These are phyloP conservation scores for Zele albiditarsus DNA, from an alignment of 2,888 invertebrate genomes.

Conservation along the genomic window DNA sequence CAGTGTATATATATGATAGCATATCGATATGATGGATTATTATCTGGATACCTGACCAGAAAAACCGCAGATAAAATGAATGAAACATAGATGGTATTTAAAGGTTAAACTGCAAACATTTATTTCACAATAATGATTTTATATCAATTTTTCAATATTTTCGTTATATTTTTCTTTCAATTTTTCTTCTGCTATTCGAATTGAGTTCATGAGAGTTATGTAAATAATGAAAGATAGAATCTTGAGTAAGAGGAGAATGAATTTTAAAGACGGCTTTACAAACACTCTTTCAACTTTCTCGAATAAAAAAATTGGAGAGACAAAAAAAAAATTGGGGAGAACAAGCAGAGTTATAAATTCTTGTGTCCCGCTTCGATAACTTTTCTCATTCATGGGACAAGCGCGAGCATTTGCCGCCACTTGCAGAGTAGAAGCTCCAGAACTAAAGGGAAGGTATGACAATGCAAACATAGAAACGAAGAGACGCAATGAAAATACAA, in stretches of 20 bases:
- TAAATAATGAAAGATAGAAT: not conserved
- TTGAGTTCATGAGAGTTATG: not conserved
- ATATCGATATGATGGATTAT: not conserved
- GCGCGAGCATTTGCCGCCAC: not conserved
- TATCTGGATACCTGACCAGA: not conserved
- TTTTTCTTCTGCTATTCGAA: not conserved
- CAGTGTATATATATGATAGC: not conserved
- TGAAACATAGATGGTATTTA: not conserved
- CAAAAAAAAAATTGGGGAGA: not conserved
- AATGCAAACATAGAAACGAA: not conserved
- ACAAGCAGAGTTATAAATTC: not conserved
- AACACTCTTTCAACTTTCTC: not conserved
- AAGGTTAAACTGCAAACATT: not conserved
- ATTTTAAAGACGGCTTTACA: not conserved
- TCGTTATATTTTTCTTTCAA: not conserved
- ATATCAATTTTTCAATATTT: too few species aligned
- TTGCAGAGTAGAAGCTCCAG: not conserved
- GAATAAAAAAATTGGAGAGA: not conserved
- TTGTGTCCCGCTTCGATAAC: not conserved
- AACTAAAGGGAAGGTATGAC: not conserved
- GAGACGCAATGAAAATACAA: not conserved
- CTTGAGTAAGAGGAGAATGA: not conserved
- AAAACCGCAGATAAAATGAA: slow-evolving; percentile 1
- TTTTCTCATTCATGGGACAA: not conserved
- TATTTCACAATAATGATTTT: not conserved